A percentile compares a stretch with the other conserved stretches of the same genome.
phyloP scores from a whole-genome alignment of 1,140 invertebrate species.

The Sycophaga agraensis region DNA sequence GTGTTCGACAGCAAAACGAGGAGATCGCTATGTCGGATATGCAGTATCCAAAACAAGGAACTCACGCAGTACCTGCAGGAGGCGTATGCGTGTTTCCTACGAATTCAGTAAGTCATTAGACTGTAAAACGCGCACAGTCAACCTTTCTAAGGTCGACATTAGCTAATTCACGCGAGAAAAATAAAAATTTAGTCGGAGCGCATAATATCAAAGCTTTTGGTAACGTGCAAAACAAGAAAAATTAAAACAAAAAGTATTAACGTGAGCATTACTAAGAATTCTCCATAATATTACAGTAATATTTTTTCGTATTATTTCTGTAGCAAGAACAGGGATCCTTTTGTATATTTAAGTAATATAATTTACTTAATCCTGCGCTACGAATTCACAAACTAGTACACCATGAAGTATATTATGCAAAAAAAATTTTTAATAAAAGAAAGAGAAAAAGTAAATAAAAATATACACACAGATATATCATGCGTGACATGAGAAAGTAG shows the following conservation, averaged over 20 bases:
- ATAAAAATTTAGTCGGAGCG: constrained; percentile 3
- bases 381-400: background rate
- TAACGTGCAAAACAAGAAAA: background rate
- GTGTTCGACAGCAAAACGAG: constrained; percentile 63
- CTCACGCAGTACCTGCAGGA: constrained; percentile 56
- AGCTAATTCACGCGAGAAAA: background rate
- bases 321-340: too few relatives aligned
- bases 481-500: constrained; percentile 17
- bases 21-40: constrained; percentile 74
- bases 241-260: constrained; percentile 8
- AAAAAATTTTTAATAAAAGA: constrained; percentile 1
- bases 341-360: background rate
- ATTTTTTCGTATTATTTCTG: too few relatives aligned
- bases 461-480: constrained; percentile 4
- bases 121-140: constrained; percentile 20
- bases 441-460: constrained; percentile 9
- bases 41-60: constrained; percentile 66
- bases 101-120: constrained; percentile 63
- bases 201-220: constrained; percentile 12
- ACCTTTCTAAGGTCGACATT: constrained; percentile 1
- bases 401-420: background rate
- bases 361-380: constrained; percentile 4
- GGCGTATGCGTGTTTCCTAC: constrained; percentile 63
- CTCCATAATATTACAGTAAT: too few relatives aligned
- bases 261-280: background rate